These are phyloP conservation scores for Candoia aspera DNA, from an alignment of 2,113 vertebrate genomes.

Conservation along the genomic window DNA sequence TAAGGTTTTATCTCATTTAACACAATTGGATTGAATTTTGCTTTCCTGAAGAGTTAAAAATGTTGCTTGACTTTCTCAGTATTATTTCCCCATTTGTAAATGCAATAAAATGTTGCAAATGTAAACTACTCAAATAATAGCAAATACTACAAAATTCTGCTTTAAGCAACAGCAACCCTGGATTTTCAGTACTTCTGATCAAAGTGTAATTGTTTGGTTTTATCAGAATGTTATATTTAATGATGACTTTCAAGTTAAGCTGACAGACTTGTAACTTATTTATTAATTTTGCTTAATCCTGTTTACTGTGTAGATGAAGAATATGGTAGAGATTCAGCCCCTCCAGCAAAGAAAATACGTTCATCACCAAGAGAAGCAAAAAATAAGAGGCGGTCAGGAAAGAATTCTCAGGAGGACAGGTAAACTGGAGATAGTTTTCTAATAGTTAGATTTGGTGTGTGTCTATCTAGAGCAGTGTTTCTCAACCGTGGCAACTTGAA, in stretches of 20 bases:
- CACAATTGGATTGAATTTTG: neutral
- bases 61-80: neutral
- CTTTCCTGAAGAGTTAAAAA: neutral
- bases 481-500: too few relatives aligned
- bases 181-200: neutral
- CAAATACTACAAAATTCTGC: neutral
- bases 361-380: constrained; percentile 91
- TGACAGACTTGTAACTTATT: neutral
- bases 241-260: neutral
- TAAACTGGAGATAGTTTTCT: constrained; percentile 53
- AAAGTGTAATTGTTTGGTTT: neutral
- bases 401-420: constrained; percentile 98
- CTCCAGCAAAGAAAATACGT: constrained; percentile 93
- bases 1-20: neutral
- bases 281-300: constrained; percentile 10
- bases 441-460: neutral
- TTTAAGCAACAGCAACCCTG: neutral
- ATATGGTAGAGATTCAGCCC: constrained; percentile 86
- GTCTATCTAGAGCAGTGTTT: neutral
- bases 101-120: neutral
- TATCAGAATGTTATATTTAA: constrained; percentile 20
- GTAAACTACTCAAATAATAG: neutral
- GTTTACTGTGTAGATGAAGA: constrained; percentile 85
- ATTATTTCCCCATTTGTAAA: neutral
- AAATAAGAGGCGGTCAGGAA: constrained; percentile 89